These are phyloP conservation scores for Pharmacophagus antenor DNA, from an alignment of 2,888 invertebrate species.

Conservation along the genomic window DNA sequence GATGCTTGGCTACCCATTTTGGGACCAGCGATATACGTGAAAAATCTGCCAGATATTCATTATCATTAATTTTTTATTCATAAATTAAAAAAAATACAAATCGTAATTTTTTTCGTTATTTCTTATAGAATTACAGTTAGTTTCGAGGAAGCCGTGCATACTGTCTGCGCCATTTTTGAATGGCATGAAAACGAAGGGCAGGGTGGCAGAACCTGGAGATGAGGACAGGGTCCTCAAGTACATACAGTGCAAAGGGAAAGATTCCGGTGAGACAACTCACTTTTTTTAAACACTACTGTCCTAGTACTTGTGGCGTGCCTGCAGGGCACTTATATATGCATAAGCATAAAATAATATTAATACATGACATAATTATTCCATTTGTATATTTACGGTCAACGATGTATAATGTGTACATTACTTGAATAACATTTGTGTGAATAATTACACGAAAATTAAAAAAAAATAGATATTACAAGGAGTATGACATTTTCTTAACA, in stretches of 20 bases:
- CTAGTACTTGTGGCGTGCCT: too few species aligned
- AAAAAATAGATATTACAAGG: too few species aligned
- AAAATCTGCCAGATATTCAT: neutral
- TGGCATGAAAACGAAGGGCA: constrained; percentile 33
- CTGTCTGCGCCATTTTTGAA: constrained; percentile 50
- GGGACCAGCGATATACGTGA: too few species aligned
- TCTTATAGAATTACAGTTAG: constrained; percentile 45
- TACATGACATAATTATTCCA: neutral
- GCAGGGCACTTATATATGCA: too few species aligned
- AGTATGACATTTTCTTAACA: too few species aligned
- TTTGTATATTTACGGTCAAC: too few species aligned
- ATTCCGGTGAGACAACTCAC: constrained; percentile 7
- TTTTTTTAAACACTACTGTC: neutral
- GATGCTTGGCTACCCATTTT: neutral
- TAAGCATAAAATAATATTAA: neutral
- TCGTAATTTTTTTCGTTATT: neutral
- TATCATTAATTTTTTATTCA: neutral
- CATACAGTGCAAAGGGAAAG: constrained; percentile 40
- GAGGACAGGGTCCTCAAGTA: constrained; percentile 44
- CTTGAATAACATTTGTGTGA: too few species aligned
- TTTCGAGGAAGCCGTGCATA: constrained; percentile 48
- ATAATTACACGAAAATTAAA: too few species aligned
- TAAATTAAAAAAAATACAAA: too few species aligned
- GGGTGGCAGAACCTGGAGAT: constrained; percentile 36
- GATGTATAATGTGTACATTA: too few species aligned